Percentiles rank a stretch among this genome's conserved stretches.
Evolutionary conservation across 2,113 vertebrate genomes (phyloP).

Genomic region (Miniopterus natalensis): DNA sequence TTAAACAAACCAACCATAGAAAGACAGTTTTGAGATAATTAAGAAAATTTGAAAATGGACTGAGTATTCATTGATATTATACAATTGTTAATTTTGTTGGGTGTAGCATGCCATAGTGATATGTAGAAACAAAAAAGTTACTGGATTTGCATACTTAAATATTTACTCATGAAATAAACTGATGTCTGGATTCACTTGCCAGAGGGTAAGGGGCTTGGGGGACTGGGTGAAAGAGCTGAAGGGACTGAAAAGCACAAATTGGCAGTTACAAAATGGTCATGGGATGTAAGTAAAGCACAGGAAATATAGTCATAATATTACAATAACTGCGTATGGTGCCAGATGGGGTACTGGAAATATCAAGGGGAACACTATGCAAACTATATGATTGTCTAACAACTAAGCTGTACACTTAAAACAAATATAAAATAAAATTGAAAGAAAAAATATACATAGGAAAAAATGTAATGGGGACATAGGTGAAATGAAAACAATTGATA

Average conservation of each 20-base stretch:
- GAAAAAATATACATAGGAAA: background rate
- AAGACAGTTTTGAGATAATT: background rate
- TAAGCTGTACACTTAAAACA: background rate
- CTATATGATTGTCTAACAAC: background rate
- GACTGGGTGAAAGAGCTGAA: background rate
- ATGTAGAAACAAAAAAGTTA: background rate
- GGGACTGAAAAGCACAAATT: background rate
- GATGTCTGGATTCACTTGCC: background rate
- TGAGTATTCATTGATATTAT: background rate
- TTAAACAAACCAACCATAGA: background rate
- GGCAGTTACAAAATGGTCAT: background rate
- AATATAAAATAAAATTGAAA: background rate
- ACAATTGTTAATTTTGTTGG: background rate
- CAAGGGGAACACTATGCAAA: background rate
- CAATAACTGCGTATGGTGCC: background rate
- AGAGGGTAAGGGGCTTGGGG: background rate
- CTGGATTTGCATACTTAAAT: background rate
- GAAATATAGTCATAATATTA: background rate
- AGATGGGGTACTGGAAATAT: background rate
- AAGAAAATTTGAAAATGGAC: background rate
- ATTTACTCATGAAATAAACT: background rate
- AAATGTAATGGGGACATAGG: background rate
- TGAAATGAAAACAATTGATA: background rate
- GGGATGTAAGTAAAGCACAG: background rate
- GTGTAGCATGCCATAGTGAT: background rate